These are phyloP conservation scores for Alcedo atthis DNA, from an alignment of 2,797 vertebrate genomes.

Conservation along the genomic window DNA sequence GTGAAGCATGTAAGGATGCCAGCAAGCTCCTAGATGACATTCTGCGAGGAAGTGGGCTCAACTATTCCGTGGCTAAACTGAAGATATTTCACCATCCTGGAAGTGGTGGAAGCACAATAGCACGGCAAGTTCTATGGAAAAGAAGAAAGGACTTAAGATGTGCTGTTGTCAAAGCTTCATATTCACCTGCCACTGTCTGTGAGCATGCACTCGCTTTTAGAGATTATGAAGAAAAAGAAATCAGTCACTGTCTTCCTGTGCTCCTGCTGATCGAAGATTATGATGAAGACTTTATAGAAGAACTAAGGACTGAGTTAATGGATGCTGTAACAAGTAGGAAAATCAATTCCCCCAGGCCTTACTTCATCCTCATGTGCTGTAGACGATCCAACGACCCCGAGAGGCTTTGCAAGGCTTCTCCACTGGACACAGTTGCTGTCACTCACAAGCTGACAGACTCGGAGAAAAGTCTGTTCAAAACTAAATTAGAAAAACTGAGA, in stretches of 20 bases:
- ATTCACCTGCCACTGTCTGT: slow-evolving; percentile 67
- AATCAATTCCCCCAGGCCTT: slow-evolving; percentile 64
- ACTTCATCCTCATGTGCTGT: slow-evolving; percentile 85
- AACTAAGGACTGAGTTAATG: slow-evolving; percentile 77
- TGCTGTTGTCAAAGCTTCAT: slow-evolving; percentile 79
- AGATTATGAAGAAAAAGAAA: slow-evolving; percentile 84
- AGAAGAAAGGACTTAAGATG: slow-evolving; percentile 80
- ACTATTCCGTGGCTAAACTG: slow-evolving; percentile 71
- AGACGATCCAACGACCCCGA: slow-evolving; percentile 81
- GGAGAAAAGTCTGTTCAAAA: slow-evolving; percentile 80
- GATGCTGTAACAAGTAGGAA: slow-evolving; percentile 72
- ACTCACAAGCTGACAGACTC: slow-evolving; percentile 82
- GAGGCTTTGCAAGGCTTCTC: slow-evolving; percentile 75
- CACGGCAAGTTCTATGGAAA: slow-evolving; percentile 86
- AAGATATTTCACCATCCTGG: slow-evolving; percentile 88
- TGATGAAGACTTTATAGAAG: slow-evolving; percentile 82
- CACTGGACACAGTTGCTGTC: slow-evolving; percentile 82
- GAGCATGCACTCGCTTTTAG: slow-evolving; percentile 80
- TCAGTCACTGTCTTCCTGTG: slow-evolving; percentile 77
- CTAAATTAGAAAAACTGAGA: slow-evolving; percentile 73
- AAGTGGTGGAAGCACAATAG: slow-evolving; percentile 88
- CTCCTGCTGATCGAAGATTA: slow-evolving; percentile 85
- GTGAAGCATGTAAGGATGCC: slow-evolving; percentile 11
- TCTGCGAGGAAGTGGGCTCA: slow-evolving; percentile 38
- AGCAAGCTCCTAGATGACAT: slow-evolving; percentile 67